Conservation (phyloP, 1,140 invertebrate species). For the Anoplophora glabripennis region DNA sequence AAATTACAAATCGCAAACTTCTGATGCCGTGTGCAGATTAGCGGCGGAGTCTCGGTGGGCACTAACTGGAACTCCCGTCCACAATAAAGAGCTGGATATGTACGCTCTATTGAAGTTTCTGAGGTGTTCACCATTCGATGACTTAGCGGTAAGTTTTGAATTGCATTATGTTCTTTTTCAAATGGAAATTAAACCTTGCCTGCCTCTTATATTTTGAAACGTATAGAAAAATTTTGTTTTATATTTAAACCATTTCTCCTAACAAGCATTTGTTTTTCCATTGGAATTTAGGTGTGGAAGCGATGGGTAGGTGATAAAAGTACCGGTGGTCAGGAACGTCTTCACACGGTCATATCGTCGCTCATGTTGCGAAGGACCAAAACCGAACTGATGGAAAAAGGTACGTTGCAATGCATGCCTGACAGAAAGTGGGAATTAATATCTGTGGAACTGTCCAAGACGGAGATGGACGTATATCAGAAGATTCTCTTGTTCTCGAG, state of each 20-base stretch:
- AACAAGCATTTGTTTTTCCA: not conserved
- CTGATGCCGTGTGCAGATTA: slow-evolving; percentile 68
- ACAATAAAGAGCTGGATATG: slow-evolving; percentile 88
- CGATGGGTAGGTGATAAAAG: slow-evolving; percentile 75
- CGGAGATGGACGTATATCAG: slow-evolving; percentile 77
- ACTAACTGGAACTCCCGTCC: slow-evolving; percentile 92
- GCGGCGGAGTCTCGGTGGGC: slow-evolving; percentile 70
- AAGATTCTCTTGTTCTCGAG: slow-evolving; percentile 71
- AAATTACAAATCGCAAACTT: slow-evolving; percentile 78
- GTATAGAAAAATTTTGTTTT: no score
- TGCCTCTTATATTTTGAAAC: no score
- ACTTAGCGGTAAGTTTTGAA: slow-evolving; percentile 57
- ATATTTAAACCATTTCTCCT: no score
- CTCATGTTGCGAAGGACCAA: slow-evolving; percentile 85
- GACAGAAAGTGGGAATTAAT: slow-evolving; percentile 58
- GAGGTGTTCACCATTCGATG: slow-evolving; percentile 81
- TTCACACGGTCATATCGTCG: slow-evolving; percentile 76
- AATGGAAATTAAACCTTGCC: no score
- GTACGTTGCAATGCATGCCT: slow-evolving; percentile 62
- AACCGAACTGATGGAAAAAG: slow-evolving; percentile 63
- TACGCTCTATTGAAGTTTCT: slow-evolving; percentile 86
- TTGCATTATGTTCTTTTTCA: not conserved
- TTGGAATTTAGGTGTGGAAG: slow-evolving; percentile 59
- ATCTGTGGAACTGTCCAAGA: slow-evolving; percentile 60
- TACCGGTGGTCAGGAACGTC: slow-evolving; percentile 64